Base-by-base conservation (phyloP, 2,888 invertebrate genomes). In the Drosophila kanekoi region DNA sequence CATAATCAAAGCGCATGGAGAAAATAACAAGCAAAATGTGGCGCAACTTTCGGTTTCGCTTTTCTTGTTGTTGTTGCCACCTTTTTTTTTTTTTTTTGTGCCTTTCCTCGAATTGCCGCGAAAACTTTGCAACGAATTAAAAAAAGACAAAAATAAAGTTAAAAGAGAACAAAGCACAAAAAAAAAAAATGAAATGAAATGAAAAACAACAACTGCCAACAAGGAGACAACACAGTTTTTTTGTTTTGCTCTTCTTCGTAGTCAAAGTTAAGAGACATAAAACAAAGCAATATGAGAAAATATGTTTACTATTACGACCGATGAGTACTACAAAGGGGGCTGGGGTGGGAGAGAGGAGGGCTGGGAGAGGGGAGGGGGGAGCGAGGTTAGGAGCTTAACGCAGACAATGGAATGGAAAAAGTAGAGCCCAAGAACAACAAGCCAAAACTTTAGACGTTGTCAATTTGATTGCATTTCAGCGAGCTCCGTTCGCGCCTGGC, bases 391-490 rank as follows among this genome's bases (percentile, higher is more conserved):
- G 8, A 28, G 23, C 23, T 23, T 23, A 23, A 23, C 23, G 32
- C 14, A n/a, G n/a, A 65, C 48, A 67, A 43, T 54, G 48, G 56
- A 48, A 57, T 35, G 44, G 20, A 56, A 23, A 44, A 51, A 44
- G 9, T 20, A 8, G 5, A 32, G 18, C n/a, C 10, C 45, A 33
- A 38, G 10, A 32, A 37, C 32, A 47, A 18, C 59, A 40, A 40
- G 52, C 16, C 16, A 35, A 64, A 78, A 78, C 66, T 79, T 81
- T 79, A 28, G 37, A 62, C 77, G 40, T 56, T 85, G 83, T 82
- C 72, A 85, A 82, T 81, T 81, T 86, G 81, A 81, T 86, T 81
- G 84, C 87, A 73, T 77, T 80, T 82, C 47, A 45, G 57, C 64
- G 47, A 69, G 47, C 62, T 10, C n/a, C 2, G 14, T 28, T 28